phyloP scores from a whole-genome alignment of 2,797 vertebrate species.

The Rhynchonycteris naso region DNA sequence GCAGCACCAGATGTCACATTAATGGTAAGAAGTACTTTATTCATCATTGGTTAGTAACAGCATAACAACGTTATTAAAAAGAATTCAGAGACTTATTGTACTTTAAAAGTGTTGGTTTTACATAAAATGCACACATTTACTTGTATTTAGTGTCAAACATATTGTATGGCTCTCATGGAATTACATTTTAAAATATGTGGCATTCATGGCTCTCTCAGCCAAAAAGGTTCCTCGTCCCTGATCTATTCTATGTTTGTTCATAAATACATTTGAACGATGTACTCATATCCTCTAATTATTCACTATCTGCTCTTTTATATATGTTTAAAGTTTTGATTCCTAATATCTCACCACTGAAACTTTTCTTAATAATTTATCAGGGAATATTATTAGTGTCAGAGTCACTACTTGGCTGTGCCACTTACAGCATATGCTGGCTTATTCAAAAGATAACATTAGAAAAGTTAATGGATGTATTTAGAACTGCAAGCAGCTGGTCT shows the following conservation, averaged over 20 bases:
- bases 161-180: too few relatives aligned
- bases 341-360: background rate
- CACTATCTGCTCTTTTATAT: background rate
- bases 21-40: too few relatives aligned
- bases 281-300: background rate
- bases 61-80: too few relatives aligned
- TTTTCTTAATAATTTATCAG: background rate
- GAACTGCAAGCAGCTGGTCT: background rate
- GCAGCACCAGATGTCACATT: too few relatives aligned
- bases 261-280: background rate
- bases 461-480: background rate
- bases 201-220: too few relatives aligned
- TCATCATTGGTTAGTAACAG: too few relatives aligned
- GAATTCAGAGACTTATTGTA: too few relatives aligned
- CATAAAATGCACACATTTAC: too few relatives aligned
- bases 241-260: background rate
- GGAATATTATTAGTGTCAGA: background rate
- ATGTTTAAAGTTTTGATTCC: constrained; percentile 6
- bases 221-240: too few relatives aligned
- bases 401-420: background rate
- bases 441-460: background rate
- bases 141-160: too few relatives aligned
- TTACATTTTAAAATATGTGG: too few relatives aligned
- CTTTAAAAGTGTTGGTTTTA: too few relatives aligned
- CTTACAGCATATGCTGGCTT: background rate